A percentile compares a stretch with the other conserved stretches of the same genome.
Evolutionary conservation across 2,797 vertebrate genomes (phyloP).

Genomic region (Enteromius mattozi): DNA sequence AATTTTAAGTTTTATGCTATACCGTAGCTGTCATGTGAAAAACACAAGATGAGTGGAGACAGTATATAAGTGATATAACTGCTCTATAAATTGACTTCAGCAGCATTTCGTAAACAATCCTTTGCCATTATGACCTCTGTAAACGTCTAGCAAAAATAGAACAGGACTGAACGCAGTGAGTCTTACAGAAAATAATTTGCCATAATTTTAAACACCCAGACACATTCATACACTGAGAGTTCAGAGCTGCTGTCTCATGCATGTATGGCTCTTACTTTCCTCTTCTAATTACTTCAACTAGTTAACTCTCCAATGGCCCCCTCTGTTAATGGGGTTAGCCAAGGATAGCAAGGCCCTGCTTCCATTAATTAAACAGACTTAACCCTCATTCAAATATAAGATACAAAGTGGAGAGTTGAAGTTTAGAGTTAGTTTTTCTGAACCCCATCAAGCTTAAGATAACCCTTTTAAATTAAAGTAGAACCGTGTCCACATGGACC

Average conservation of each 20-base stretch:
- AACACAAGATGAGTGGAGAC: background rate
- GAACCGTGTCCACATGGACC: background rate
- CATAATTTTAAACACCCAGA: background rate
- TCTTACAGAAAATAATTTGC: background rate
- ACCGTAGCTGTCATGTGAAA: background rate
- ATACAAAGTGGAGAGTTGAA: conserved; percentile 15
- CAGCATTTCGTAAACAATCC: background rate
- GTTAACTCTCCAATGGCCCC: conserved; percentile 58
- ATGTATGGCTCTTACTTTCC: conserved; percentile 34
- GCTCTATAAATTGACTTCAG: background rate
- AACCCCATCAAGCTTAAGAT: conserved; percentile 45
- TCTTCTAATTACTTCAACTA: conserved; percentile 55
- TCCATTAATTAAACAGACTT: conserved; percentile 56
- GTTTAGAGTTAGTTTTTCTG: conserved; percentile 28
- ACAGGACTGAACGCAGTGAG: background rate
- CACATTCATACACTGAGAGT: background rate
- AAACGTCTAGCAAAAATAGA: background rate
- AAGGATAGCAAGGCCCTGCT: conserved; percentile 40
- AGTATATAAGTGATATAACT: background rate
- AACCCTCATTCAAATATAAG: conserved; percentile 38
- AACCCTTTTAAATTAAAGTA: conserved; percentile 45
- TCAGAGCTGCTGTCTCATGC: conserved; percentile 23
- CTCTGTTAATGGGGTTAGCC: conserved; percentile 54
- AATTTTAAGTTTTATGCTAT: background rate
- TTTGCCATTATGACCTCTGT: background rate